phyloP scores from a whole-genome alignment of 2,113 vertebrate genomes.

The Paracanthobrama guichenoti region DNA sequence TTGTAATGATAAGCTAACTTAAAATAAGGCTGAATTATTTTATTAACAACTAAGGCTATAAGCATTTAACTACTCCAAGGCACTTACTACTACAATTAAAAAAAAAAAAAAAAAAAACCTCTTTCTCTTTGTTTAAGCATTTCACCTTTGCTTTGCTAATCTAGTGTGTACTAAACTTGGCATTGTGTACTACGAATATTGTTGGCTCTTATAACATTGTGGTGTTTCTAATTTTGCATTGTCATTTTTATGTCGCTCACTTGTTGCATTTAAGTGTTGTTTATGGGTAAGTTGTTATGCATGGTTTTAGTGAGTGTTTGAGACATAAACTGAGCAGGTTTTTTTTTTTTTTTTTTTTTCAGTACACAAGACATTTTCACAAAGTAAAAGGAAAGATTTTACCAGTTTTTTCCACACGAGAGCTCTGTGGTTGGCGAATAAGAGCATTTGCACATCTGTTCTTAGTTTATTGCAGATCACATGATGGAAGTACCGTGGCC shows the following conservation, averaged over 20 bases:
- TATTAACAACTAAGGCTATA: too few relatives aligned
- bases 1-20: not conserved
- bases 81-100: too few relatives aligned
- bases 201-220: not conserved
- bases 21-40: too few relatives aligned
- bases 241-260: not conserved
- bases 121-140: not conserved
- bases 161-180: not conserved
- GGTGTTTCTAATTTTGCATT: not conserved
- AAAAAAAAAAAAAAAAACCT: too few relatives aligned
- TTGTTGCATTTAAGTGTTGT: not conserved
- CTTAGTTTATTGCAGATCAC: not conserved
- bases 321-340: not conserved
- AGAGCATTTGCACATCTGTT: conserved; percentile 28
- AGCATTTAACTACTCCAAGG: too few relatives aligned
- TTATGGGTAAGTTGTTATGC: not conserved
- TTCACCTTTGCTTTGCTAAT: not conserved
- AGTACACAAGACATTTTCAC: not conserved
- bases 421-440: not conserved
- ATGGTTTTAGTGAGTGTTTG: not conserved
- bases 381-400: not conserved
- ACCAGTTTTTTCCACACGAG: not conserved
- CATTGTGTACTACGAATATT: not conserved
- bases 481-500: not conserved
- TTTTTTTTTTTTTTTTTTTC: not conserved